Base-by-base conservation (phyloP, 2,888 invertebrate species). In the Drosophila formosana region DNA sequence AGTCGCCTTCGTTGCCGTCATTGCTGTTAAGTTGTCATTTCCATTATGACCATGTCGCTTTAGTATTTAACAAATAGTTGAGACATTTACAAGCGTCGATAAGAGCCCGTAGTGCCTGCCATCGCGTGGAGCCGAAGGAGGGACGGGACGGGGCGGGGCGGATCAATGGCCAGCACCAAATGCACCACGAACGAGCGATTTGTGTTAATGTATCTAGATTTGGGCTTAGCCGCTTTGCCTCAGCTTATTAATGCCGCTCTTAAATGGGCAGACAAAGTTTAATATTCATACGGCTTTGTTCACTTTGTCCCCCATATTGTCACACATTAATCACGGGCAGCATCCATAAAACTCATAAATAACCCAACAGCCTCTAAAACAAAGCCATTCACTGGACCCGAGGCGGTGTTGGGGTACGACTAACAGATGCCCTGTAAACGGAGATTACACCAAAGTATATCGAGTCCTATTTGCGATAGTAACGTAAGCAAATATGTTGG, bases 31-130 rank as follows among this genome's bases (percentile, higher is more conserved):
- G 84, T 90, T 90, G 90, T 90, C 90, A 90, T 88, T 91, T 90
- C 90, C 90, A 91, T 91, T 90, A 91, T 86, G 82, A 83, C 79
- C 79, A 80, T 88, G 90, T 90, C 90, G 90, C 85, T 89, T 91
- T 86, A 90, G 88, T 88, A 88, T 90, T 90, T 91, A 90, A 91
- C 89, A 91, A 91, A 90, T 91, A 90, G 90, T 90, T 91, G 91
- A 90, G 91, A 90, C 91, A 90, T 90, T 91, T 91, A 90, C 89
- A 90, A 89, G 90, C 72, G 58, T 46, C 78, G 90, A 91, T 90
- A 90, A 90, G 80, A 66, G 64, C 13, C 32, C 39, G 8, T 34
- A 18, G 66, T 41, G 39, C 39, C 18, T 13, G 39, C 39, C 11
- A 37, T 37, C 32, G 13, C 9, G 26, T 13, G 32, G 18, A 7